Percentiles rank a stretch among this genome's conserved stretches.
These are phyloP conservation scores for Ancistrus triradiatus DNA, from an alignment of 2,113 vertebrate genomes.

Conservation along the genomic window DNA sequence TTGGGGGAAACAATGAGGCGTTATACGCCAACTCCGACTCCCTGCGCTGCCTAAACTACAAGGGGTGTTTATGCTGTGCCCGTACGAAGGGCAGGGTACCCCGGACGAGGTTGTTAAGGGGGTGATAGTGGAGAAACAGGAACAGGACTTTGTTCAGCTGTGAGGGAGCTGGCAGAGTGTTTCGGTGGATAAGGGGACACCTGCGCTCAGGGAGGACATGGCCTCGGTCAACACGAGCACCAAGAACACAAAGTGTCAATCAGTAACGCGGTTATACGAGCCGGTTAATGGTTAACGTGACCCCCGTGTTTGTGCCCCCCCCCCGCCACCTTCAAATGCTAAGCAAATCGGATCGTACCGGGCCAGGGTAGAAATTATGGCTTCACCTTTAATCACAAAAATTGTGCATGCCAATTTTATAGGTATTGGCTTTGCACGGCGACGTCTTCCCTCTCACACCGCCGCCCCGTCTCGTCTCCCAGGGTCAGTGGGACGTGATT, in stretches of 20 bases:
- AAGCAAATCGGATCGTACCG: neutral
- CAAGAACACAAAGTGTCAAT: slow-evolving; percentile 63
- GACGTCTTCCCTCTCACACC: neutral
- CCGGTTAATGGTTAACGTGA: slow-evolving; percentile 68
- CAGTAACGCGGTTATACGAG: slow-evolving; percentile 72
- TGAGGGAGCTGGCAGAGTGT: slow-evolving; percentile 4
- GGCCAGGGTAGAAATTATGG: too few relatives aligned
- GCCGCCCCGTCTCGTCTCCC: slow-evolving; percentile 22
- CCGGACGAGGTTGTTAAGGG: slow-evolving; percentile 39
- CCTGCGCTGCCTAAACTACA: slow-evolving; percentile 47
- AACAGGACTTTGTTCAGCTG: neutral
- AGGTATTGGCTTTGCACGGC: too few relatives aligned
- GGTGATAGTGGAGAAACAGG: neutral
- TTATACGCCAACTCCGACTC: slow-evolving; percentile 38
- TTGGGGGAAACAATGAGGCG: slow-evolving; percentile 42
- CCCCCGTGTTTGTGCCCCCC: slow-evolving; percentile 56
- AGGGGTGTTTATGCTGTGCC: slow-evolving; percentile 37
- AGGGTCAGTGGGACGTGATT: slow-evolving; percentile 62
- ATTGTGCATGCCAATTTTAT: too few relatives aligned
- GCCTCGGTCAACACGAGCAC: slow-evolving; percentile 60
- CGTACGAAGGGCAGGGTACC: slow-evolving; percentile 53
- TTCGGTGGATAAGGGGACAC: slow-evolving; percentile 43
- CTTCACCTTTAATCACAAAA: too few relatives aligned
- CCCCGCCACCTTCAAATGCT: slow-evolving; percentile 53
- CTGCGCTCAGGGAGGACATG: slow-evolving; percentile 47